phyloP scores from a whole-genome alignment of 2,888 invertebrate species.

The Myopa testacea region DNA sequence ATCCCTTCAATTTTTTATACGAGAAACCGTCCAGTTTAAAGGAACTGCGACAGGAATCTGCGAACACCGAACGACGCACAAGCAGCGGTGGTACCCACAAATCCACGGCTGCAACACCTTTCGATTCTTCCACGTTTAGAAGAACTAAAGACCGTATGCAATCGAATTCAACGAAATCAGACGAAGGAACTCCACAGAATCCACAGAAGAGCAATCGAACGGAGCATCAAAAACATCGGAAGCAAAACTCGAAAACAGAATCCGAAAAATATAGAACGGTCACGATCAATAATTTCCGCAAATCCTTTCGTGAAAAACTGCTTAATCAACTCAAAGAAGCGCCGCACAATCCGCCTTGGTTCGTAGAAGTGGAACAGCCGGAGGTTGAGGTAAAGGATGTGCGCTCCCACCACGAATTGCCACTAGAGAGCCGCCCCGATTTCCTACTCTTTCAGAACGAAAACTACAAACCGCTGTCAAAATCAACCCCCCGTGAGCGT shows the following conservation, averaged over 20 bases:
- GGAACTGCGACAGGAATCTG: conserved; percentile 44
- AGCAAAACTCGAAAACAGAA: conserved; percentile 48
- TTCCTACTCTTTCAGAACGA: conserved; percentile 64
- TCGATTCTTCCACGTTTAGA: conserved; percentile 60
- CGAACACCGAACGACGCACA: conserved; percentile 44
- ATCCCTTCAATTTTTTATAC: conserved; percentile 65
- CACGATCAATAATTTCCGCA: conserved; percentile 65
- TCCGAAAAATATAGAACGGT: conserved; percentile 65
- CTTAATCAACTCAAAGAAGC: conserved; percentile 61
- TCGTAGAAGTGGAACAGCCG: conserved; percentile 62
- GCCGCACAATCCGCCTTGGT: conserved; percentile 67
- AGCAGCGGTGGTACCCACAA: conserved; percentile 25
- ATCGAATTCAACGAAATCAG: conserved; percentile 22
- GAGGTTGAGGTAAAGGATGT: no score
- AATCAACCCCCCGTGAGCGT: conserved; percentile 61
- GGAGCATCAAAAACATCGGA: background rate
- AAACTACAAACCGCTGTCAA: conserved; percentile 64
- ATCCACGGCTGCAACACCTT: conserved; percentile 39
- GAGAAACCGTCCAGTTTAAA: conserved; percentile 61
- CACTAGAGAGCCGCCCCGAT: conserved; percentile 57
- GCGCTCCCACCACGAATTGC: conserved; percentile 24
- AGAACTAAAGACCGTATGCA: conserved; percentile 42
- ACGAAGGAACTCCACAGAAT: background rate
- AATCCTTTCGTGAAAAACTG: conserved; percentile 65
- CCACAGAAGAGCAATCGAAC: background rate